These are phyloP conservation scores for Epistrophe eligans DNA, from an alignment of 2,888 invertebrate species.

Conservation along the genomic window DNA sequence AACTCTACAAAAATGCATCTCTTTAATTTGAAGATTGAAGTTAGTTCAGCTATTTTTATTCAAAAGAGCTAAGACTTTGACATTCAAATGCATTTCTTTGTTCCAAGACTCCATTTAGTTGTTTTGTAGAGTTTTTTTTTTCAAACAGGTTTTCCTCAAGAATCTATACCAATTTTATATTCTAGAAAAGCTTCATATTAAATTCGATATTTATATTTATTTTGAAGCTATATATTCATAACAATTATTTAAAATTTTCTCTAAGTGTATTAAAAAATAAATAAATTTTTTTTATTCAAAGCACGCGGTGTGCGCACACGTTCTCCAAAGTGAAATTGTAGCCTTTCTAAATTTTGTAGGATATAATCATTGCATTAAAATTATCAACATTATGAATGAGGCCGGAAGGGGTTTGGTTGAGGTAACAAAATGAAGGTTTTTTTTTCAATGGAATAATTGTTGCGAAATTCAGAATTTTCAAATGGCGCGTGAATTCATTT, in stretches of 20 bases:
- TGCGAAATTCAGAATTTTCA: slow-evolving; percentile 56
- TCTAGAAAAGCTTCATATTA: too few relatives aligned
- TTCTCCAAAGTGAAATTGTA: slow-evolving; percentile 63
- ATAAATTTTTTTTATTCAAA: neutral
- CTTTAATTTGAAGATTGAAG: too few relatives aligned
- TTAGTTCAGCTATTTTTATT: too few relatives aligned
- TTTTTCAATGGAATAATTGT: slow-evolving; percentile 43
- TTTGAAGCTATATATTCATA: too few relatives aligned
- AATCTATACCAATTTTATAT: too few relatives aligned
- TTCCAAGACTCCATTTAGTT: neutral
- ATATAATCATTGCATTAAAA: slow-evolving; percentile 74
- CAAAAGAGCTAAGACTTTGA: too few relatives aligned
- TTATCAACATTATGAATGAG: slow-evolving; percentile 54
- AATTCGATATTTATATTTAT: too few relatives aligned
- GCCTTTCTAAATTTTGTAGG: slow-evolving; percentile 72
- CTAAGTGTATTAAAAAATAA: neutral
- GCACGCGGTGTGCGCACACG: slow-evolving; percentile 13
- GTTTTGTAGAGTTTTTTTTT: neutral
- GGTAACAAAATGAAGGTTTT: neutral
- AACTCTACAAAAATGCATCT: too few relatives aligned
- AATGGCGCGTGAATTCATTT: slow-evolving; percentile 66
- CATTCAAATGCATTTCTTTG: too few relatives aligned
- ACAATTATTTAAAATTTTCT: neutral
- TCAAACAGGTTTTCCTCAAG: too few relatives aligned
- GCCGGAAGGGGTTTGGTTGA: slow-evolving; percentile 33